phyloP scores from a whole-genome alignment of 2,797 vertebrate genomes.

The Cirrhinus molitorella region DNA sequence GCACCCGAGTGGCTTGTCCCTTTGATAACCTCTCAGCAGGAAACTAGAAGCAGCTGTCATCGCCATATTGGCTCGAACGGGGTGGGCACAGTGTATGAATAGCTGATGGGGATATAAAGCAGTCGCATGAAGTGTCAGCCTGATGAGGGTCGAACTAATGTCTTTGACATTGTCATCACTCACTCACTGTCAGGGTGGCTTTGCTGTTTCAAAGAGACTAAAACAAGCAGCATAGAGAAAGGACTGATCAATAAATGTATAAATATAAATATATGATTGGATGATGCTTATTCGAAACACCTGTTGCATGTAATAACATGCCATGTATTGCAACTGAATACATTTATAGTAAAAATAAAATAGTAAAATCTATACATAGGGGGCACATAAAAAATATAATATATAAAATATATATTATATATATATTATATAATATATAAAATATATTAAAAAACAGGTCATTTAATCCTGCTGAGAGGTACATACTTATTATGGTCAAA shows the following conservation, averaged over 20 bases:
- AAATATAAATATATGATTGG: not conserved
- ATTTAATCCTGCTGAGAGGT: not conserved
- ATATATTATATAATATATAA: no score
- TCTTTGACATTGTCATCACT: constrained; percentile 53
- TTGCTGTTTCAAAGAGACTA: not conserved
- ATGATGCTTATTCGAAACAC: not conserved
- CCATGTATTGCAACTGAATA: not conserved
- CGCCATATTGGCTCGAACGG: constrained; percentile 17
- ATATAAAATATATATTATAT: no score
- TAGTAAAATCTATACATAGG: no score
- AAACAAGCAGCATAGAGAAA: constrained; percentile 44
- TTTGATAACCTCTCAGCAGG: constrained; percentile 47
- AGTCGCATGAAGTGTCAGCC: constrained; percentile 16
- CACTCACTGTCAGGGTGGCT: constrained; percentile 66
- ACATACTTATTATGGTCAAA: not conserved
- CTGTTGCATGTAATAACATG: not conserved
- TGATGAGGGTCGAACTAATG: constrained; percentile 39
- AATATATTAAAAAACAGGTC: not conserved
- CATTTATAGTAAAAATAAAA: no score
- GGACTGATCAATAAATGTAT: constrained; percentile 20
- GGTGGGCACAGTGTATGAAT: constrained; percentile 12
- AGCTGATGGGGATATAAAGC: constrained; percentile 43
- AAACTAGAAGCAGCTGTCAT: constrained; percentile 35
- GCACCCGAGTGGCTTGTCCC: constrained; percentile 26
- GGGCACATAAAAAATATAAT: not conserved